Conservation (phyloP, 2,888 invertebrate species). For the Bombylius discolor region DNA sequence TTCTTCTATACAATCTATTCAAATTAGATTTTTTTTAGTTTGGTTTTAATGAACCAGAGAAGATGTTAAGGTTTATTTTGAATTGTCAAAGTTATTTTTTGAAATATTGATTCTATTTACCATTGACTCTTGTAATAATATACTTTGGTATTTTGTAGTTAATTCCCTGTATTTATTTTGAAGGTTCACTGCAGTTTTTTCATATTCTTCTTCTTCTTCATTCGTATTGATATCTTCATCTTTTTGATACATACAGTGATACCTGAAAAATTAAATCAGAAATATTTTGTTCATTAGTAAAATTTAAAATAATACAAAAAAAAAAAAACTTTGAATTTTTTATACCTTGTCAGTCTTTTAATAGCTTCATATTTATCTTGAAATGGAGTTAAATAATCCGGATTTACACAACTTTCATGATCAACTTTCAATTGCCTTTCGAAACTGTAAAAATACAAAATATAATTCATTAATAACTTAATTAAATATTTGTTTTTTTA, state of each 20-base stretch:
- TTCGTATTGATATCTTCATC: constrained; percentile 48
- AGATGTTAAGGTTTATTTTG: background rate
- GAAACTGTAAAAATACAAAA: constrained; percentile 39
- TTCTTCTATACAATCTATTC: too few relatives aligned
- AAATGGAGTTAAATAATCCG: constrained; percentile 61
- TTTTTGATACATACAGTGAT: constrained; percentile 56
- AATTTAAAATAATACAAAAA: background rate
- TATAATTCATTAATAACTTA: background rate
- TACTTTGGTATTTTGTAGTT: constrained; percentile 58
- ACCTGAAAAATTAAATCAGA: constrained; percentile 30
- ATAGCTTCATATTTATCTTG: constrained; percentile 59
- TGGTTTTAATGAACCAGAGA: background rate
- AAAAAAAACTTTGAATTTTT: background rate
- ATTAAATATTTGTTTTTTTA: background rate
- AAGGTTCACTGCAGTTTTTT: constrained; percentile 52
- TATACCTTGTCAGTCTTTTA: constrained; percentile 49
- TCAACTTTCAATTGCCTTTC: constrained; percentile 63
- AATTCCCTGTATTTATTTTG: constrained; percentile 56
- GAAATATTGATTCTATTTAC: constrained; percentile 36
- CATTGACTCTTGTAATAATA: constrained; percentile 65
- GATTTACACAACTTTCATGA: constrained; percentile 58
- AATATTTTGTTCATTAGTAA: background rate
- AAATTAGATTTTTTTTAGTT: too few relatives aligned
- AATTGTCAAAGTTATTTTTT: too few relatives aligned
- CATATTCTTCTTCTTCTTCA: constrained; percentile 58